These are phyloP conservation scores for Vespertilio murinus DNA, from an alignment of 2,797 vertebrate species.

Conservation along the genomic window DNA sequence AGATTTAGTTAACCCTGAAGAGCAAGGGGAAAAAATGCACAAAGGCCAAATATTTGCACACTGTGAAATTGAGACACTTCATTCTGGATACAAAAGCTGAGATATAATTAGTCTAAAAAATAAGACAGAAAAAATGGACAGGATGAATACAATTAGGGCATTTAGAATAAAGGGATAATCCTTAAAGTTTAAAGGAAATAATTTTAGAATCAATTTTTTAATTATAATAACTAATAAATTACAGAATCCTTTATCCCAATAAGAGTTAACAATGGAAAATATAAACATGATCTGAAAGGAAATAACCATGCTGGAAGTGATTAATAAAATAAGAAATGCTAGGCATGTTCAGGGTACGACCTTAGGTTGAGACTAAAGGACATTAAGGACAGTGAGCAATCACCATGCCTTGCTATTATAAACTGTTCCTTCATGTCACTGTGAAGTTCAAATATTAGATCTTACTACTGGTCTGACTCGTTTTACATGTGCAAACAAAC, in stretches of 20 bases:
- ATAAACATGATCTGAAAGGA: neutral
- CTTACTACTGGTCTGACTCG: neutral
- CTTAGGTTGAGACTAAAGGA: neutral
- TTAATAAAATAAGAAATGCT: neutral
- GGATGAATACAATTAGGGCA: neutral
- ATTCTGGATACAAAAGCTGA: constrained; percentile 18
- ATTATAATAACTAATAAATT: constrained; percentile 26
- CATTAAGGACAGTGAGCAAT: neutral
- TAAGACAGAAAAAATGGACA: neutral
- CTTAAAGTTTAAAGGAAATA: constrained; percentile 28
- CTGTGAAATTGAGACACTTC: neutral
- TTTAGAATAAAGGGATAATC: neutral
- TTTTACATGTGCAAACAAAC: neutral
- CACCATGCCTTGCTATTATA: neutral
- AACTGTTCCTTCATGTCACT: neutral
- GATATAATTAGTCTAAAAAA: constrained; percentile 5
- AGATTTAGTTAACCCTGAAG: neutral
- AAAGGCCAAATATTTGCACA: neutral
- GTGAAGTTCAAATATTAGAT: neutral
- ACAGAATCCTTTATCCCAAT: neutral
- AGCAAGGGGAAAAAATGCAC: constrained; percentile 6
- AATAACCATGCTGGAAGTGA: neutral
- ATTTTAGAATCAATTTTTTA: constrained; percentile 20
- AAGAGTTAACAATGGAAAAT: constrained; percentile 5
- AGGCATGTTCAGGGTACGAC: neutral